Percentiles rank a stretch among this genome's conserved stretches.
Conservation (phyloP, 2,113 vertebrate species). For the Puffinus mauretanicus region DNA sequence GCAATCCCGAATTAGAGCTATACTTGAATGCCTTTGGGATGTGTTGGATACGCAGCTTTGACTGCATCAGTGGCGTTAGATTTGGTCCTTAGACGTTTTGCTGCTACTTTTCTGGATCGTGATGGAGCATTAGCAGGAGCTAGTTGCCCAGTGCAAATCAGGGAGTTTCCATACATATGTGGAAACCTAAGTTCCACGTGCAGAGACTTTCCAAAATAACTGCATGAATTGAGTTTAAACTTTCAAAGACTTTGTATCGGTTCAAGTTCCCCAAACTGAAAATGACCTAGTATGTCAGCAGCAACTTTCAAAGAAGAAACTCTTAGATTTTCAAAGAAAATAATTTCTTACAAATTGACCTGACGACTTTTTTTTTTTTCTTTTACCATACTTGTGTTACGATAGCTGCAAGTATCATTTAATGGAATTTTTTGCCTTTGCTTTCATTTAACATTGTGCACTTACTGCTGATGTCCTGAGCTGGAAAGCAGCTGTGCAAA, state of each 20-base stretch:
- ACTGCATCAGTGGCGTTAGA: neutral
- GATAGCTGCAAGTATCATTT: neutral
- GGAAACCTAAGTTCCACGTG: neutral
- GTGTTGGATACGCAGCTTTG: neutral
- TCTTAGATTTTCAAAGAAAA: neutral
- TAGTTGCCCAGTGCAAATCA: neutral
- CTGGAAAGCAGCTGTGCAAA: neutral
- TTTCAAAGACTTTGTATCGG: neutral
- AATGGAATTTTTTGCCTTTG: neutral
- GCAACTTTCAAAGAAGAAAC: neutral
- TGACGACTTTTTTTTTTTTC: too few species aligned
- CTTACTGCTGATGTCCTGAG: neutral
- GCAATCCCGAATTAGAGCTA: neutral
- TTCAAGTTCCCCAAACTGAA: neutral
- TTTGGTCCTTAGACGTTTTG: neutral
- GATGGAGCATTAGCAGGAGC: neutral
- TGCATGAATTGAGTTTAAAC: neutral
- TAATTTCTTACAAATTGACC: neutral
- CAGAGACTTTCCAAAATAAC: neutral
- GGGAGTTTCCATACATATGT: neutral
- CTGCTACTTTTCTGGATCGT: neutral
- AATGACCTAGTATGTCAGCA: neutral
- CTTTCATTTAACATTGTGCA: neutral
- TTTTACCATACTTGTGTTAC: neutral
- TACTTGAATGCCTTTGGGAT: neutral